Evolutionary conservation across 2,113 vertebrate genomes (phyloP).

Genomic region (Smithornis capensis): DNA sequence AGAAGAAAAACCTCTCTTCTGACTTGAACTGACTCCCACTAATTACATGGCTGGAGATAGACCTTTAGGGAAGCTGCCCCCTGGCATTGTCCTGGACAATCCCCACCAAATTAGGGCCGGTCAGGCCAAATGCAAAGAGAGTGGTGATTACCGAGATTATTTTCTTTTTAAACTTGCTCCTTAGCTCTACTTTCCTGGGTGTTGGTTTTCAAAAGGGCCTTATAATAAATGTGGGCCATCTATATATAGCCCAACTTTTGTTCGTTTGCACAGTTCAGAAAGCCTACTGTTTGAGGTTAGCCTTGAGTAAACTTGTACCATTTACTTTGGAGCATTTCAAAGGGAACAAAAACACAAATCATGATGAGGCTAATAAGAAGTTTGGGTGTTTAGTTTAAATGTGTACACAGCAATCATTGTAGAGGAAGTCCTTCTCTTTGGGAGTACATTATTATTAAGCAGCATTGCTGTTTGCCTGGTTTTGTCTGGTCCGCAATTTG

Average conservation of each 20-base stretch:
- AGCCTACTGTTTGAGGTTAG: conserved; percentile 74
- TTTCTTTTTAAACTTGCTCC: conserved; percentile 42
- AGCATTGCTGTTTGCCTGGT: conserved; percentile 80
- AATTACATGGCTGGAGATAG: background rate
- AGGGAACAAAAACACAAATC: conserved; percentile 72
- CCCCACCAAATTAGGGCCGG: background rate
- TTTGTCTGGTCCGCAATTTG: conserved; percentile 82
- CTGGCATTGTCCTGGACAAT: background rate
- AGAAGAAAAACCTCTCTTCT: background rate
- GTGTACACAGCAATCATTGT: conserved; percentile 80
- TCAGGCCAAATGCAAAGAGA: background rate
- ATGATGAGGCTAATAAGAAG: conserved; percentile 73
- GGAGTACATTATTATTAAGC: conserved; percentile 76
- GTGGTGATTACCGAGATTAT: conserved; percentile 40
- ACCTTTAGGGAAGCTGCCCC: background rate
- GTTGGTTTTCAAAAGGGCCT: conserved; percentile 60
- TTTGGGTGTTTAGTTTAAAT: conserved; percentile 73
- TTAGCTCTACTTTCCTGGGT: conserved; percentile 50
- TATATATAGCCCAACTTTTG: conserved; percentile 50
- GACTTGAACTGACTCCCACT: background rate
- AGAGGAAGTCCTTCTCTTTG: conserved; percentile 69
- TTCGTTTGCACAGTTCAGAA: conserved; percentile 44
- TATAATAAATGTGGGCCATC: conserved; percentile 39
- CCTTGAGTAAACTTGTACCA: conserved; percentile 74
- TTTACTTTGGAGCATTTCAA: conserved; percentile 77